Conservation (phyloP, 2,888 invertebrate genomes). For the Ptychoptera contaminata region DNA sequence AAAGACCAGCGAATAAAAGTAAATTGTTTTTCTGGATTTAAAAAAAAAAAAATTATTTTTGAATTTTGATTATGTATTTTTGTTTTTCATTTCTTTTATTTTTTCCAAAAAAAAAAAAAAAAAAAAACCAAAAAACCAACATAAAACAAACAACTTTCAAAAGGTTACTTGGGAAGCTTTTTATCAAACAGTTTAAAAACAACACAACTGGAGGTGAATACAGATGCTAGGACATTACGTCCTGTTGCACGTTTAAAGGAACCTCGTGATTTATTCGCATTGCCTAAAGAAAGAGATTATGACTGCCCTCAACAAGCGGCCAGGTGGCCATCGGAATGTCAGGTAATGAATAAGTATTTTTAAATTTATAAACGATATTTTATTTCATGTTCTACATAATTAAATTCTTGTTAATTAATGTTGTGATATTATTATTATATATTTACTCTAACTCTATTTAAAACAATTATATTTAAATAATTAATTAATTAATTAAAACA, state of each 20-base stretch:
- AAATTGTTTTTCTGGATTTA: slow-evolving; percentile 9
- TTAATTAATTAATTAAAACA: too few relatives aligned
- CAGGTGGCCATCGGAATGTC: slow-evolving; percentile 80
- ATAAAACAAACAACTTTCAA: not conserved
- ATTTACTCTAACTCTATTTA: too few relatives aligned
- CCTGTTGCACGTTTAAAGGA: slow-evolving; percentile 49
- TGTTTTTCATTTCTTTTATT: not conserved
- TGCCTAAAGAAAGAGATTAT: slow-evolving; percentile 45
- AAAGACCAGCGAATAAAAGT: too few relatives aligned
- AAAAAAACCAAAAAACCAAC: too few relatives aligned
- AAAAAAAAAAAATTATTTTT: slow-evolving; percentile 5
- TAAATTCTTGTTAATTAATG: too few relatives aligned
- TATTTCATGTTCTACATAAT: too few relatives aligned
- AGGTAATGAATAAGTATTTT: slow-evolving; percentile 38
- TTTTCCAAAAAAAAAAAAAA: too few relatives aligned
- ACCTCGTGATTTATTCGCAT: slow-evolving; percentile 53
- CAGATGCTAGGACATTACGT: slow-evolving; percentile 45
- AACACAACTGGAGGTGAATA: slow-evolving; percentile 51
- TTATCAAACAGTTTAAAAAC: slow-evolving; percentile 40
- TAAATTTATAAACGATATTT: too few relatives aligned
- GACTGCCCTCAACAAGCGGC: slow-evolving; percentile 63
- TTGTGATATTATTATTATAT: too few relatives aligned
- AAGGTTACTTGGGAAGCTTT: slow-evolving; percentile 29
- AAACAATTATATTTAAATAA: too few relatives aligned
- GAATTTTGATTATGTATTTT: slow-evolving; percentile 1